Evolutionary conservation across 37 sponge, comb jelly and placozoan genomes (phyloP).

Genomic region (Bolinopsis microptera): DNA sequence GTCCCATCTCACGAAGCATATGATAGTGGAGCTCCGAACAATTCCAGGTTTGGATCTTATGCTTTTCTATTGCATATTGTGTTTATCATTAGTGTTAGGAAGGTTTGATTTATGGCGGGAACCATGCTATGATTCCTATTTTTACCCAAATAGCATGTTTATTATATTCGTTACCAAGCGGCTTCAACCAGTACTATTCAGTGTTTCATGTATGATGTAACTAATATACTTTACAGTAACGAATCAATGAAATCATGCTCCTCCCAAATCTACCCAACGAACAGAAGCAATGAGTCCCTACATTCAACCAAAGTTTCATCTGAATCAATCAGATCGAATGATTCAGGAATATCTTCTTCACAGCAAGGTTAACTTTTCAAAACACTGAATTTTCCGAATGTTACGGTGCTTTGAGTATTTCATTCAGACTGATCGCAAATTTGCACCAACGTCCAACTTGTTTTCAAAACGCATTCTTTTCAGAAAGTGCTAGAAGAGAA

Average conservation of each 20-base stretch:
- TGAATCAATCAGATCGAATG: conserved; percentile 11
- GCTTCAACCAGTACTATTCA: too few relatives aligned
- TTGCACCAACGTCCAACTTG: too few relatives aligned
- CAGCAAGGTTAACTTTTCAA: conserved; percentile 38
- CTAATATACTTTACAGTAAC: too few relatives aligned
- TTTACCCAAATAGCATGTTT: too few relatives aligned
- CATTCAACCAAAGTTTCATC: background rate
- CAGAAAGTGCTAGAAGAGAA: background rate
- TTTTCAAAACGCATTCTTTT: too few relatives aligned
- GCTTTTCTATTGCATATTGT: background rate
- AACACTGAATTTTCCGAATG: too few relatives aligned
- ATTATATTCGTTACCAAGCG: too few relatives aligned
- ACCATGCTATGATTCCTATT: too few relatives aligned
- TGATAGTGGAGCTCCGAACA: conserved; percentile 50
- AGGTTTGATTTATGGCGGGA: too few relatives aligned
- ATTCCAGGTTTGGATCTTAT: background rate
- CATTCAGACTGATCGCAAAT: too few relatives aligned
- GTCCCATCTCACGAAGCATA: background rate
- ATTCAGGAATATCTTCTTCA: conserved; percentile 52
- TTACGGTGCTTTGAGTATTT: too few relatives aligned
- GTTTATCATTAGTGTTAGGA: background rate
- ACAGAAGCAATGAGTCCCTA: background rate
- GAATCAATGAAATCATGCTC: background rate
- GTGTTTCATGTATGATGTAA: too few relatives aligned
- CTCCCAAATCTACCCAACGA: background rate